These are phyloP conservation scores for Stegostoma tigrinum DNA, from an alignment of 2,113 vertebrate genomes.

Conservation along the genomic window DNA sequence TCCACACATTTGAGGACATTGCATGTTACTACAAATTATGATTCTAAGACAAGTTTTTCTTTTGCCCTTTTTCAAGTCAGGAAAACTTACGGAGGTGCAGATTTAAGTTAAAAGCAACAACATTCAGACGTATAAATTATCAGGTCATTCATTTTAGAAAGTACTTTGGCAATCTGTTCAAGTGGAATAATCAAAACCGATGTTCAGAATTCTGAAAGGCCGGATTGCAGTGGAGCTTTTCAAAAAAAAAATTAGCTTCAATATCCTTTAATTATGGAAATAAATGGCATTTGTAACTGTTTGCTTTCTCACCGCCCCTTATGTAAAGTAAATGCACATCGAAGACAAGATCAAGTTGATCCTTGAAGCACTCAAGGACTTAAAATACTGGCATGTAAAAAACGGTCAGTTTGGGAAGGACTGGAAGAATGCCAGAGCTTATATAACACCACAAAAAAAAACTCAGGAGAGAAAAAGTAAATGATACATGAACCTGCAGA, in stretches of 20 bases:
- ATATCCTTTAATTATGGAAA: neutral
- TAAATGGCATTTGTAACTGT: neutral
- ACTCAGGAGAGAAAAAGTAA: neutral
- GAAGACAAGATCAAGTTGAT: constrained; percentile 1
- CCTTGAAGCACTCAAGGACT: neutral
- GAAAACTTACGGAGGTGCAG: neutral
- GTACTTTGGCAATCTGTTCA: neutral
- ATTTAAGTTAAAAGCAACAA: neutral
- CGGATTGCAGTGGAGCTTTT: neutral
- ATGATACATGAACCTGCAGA: neutral
- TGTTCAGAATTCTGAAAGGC: neutral
- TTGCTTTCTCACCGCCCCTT: neutral
- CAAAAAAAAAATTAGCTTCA: neutral
- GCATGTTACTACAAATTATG: neutral
- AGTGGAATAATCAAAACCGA: neutral
- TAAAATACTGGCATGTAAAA: neutral
- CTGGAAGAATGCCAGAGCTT: neutral
- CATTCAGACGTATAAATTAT: neutral
- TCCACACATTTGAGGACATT: neutral
- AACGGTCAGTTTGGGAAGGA: neutral
- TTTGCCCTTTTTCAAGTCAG: neutral
- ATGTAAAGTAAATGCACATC: neutral
- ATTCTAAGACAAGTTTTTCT: neutral
- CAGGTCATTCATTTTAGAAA: neutral
- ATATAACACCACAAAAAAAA: neutral